Conservation (phyloP, 2,113 vertebrate genomes). For the Falco punctatus region DNA sequence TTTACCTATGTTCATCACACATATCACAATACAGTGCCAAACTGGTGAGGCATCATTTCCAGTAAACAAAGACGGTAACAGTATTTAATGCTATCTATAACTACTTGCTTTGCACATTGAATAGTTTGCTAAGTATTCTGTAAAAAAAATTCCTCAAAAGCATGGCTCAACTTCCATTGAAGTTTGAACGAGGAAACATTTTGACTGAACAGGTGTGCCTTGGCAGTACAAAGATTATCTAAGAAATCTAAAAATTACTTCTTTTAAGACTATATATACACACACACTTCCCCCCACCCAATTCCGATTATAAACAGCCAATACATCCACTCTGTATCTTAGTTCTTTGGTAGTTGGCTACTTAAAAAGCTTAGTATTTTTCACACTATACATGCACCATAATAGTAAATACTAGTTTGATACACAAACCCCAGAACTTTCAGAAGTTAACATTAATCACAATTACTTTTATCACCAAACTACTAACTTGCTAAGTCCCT, state of each 20-base stretch:
- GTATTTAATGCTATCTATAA: background rate
- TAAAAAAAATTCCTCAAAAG: background rate
- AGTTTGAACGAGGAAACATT: background rate
- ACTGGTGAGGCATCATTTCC: background rate
- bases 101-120: background rate
- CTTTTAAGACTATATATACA: background rate
- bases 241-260: background rate
- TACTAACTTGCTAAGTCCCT: background rate
- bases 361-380: background rate
- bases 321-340: background rate
- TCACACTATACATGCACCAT: background rate
- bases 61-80: background rate
- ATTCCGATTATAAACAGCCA: background rate
- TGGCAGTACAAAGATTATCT: background rate
- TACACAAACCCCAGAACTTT: background rate
- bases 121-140: background rate
- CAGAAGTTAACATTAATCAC: background rate
- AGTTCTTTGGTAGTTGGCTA: background rate
- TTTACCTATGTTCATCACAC: background rate
- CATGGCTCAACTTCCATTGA: background rate
- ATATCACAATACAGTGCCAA: background rate
- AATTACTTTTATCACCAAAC: background rate
- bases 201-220: background rate
- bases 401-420: background rate
- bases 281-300: accelerated